Evolutionary conservation across 2,113 vertebrate species (phyloP).

Genomic region (Tragulus kanchil): DNA sequence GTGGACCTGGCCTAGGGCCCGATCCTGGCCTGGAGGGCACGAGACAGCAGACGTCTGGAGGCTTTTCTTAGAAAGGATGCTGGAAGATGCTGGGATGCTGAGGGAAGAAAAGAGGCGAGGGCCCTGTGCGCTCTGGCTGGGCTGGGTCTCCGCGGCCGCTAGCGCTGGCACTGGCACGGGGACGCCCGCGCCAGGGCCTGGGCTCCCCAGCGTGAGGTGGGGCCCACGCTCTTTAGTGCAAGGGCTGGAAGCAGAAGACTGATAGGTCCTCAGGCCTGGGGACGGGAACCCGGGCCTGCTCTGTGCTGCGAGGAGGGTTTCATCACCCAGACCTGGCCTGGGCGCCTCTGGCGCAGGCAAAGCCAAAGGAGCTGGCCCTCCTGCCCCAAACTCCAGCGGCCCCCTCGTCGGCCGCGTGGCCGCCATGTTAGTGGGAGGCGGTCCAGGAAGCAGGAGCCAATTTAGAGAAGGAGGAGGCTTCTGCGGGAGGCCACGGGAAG

Average conservation of each 20-base stretch:
- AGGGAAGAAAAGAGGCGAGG: background rate
- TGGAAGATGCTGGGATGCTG: no score
- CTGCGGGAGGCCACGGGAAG: background rate
- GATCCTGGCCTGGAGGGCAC: background rate
- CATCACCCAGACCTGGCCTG: conserved; percentile 85
- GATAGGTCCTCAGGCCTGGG: conserved; percentile 78
- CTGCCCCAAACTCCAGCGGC: background rate
- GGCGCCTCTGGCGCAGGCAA: conserved; percentile 90
- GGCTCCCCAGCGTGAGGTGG: background rate
- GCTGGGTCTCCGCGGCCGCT: background rate
- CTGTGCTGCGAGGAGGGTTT: conserved; percentile 89
- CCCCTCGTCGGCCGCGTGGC: fast-evolving
- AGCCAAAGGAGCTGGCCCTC: background rate
- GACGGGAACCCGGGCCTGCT: conserved; percentile 83
- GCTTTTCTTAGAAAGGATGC: background rate
- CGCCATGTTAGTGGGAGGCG: background rate
- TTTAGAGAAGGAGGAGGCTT: conserved; percentile 60
- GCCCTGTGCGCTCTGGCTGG: background rate
- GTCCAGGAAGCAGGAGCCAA: background rate
- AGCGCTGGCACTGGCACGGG: fast-evolving
- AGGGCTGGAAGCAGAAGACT: background rate
- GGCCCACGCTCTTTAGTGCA: no score
- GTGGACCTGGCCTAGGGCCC: background rate
- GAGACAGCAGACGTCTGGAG: background rate
- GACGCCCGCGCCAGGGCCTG: background rate